These are phyloP conservation scores for Drosophila pachea DNA, from an alignment of 1,140 invertebrate genomes.

Conservation along the genomic window DNA sequence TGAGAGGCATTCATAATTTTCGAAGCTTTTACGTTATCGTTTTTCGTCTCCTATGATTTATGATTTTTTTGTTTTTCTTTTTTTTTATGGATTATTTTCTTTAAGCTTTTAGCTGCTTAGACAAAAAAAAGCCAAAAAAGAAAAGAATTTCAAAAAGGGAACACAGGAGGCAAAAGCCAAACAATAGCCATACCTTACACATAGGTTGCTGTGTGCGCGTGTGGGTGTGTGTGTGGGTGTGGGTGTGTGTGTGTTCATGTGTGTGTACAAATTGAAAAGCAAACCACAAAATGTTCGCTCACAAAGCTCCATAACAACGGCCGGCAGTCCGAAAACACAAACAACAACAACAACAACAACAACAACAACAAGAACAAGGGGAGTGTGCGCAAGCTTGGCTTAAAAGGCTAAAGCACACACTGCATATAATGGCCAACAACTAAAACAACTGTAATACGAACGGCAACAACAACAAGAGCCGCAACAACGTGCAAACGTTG, in stretches of 20 bases:
- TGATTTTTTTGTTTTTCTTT: neutral
- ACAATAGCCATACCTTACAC: slow-evolving; percentile 12
- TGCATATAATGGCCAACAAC: slow-evolving; percentile 17
- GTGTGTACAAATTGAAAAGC: slow-evolving; percentile 34
- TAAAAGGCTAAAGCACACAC: slow-evolving; percentile 15
- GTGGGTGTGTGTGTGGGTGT: neutral
- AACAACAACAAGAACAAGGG: neutral
- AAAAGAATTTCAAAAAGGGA: slow-evolving; percentile 7
- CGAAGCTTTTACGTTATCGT: neutral
- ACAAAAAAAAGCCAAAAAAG: slow-evolving; percentile 1
- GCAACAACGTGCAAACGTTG: neutral
- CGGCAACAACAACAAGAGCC: slow-evolving; percentile 4
- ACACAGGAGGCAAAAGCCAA: slow-evolving; percentile 3
- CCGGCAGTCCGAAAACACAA: neutral
- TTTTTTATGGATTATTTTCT: slow-evolving; percentile 14
- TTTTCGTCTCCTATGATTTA: neutral
- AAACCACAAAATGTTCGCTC: slow-evolving; percentile 40
- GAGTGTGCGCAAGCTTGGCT: neutral
- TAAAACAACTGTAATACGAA: slow-evolving; percentile 17
- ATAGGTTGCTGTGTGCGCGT: neutral
- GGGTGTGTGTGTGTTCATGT: neutral
- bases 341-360: neutral
- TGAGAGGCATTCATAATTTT: neutral
- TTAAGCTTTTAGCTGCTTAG: slow-evolving; percentile 9
- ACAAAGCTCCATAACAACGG: slow-evolving; percentile 14